phyloP scores from a whole-genome alignment of 2,113 vertebrate genomes.

The Alouatta palliata region DNA sequence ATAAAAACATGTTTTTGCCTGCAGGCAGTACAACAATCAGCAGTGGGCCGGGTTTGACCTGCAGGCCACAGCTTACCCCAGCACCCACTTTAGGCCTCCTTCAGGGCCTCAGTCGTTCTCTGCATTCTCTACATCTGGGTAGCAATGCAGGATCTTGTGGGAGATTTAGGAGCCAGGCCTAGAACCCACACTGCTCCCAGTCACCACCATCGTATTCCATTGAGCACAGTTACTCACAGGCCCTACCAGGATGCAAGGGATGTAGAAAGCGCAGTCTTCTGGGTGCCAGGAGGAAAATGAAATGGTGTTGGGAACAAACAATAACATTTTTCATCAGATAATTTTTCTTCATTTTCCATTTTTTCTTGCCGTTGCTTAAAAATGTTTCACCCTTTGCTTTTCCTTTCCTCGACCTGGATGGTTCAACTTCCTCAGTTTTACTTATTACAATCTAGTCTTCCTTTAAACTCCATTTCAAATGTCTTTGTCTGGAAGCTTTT shows the following conservation, averaged over 20 bases:
- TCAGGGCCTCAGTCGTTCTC: not conserved
- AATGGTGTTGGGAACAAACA: not conserved
- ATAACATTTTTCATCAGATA: not conserved
- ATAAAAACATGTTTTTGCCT: not conserved
- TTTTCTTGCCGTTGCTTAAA: conserved; percentile 24
- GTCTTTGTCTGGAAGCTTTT: conserved; percentile 3
- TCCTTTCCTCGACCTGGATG: not conserved
- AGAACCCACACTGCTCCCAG: not conserved
- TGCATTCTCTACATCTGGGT: not conserved
- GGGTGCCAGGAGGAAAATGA: not conserved
- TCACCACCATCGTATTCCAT: not conserved
- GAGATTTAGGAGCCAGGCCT: not conserved
- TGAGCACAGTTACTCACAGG: not conserved
- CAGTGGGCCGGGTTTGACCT: not conserved
- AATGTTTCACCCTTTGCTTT: not conserved
- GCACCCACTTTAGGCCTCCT: not conserved
- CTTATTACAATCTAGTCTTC: not conserved
- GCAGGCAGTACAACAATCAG: not conserved
- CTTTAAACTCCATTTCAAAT: not conserved
- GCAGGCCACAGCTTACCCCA: not conserved
- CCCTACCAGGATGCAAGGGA: not conserved
- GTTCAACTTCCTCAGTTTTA: not conserved
- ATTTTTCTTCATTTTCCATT: not conserved
- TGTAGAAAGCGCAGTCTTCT: not conserved
- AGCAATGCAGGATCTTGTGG: not conserved